Conservation (phyloP, 2,113 vertebrate species). For the Miniopterus natalensis region DNA sequence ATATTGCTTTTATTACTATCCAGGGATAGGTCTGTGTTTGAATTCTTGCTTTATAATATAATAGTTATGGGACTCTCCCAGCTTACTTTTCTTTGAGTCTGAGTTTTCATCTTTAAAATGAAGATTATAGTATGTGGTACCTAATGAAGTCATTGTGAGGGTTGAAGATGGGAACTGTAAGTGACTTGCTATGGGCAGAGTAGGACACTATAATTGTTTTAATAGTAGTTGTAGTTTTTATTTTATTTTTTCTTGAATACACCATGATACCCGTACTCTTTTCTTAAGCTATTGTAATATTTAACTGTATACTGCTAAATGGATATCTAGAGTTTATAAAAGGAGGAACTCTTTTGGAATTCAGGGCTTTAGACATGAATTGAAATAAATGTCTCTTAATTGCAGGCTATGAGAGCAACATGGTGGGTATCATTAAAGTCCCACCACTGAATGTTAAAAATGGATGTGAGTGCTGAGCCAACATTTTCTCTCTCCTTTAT, state of each 20-base stretch:
- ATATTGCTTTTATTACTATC: background rate
- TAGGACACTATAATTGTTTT: background rate
- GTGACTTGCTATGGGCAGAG: background rate
- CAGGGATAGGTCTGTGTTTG: background rate
- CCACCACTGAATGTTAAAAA: background rate
- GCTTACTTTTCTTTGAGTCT: background rate
- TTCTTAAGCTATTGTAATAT: background rate
- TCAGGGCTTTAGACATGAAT: background rate
- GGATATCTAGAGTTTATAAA: constrained; percentile 4
- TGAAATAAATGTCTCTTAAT: constrained; percentile 35
- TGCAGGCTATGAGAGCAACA: background rate
- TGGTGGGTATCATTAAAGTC: background rate
- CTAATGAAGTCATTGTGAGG: background rate
- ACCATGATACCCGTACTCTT: background rate
- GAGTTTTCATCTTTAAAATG: constrained; percentile 17
- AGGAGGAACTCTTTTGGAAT: constrained; percentile 11
- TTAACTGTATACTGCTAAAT: background rate
- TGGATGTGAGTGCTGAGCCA: background rate
- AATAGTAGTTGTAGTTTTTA: background rate
- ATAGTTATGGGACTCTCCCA: background rate
- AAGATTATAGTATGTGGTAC: background rate
- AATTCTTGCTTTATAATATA: background rate
- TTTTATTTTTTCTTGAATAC: background rate
- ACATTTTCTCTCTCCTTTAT: background rate
- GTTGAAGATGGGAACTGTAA: too few species aligned